Base-by-base conservation (phyloP, 2,888 invertebrate genomes). In the Tupiocoris notatus region DNA sequence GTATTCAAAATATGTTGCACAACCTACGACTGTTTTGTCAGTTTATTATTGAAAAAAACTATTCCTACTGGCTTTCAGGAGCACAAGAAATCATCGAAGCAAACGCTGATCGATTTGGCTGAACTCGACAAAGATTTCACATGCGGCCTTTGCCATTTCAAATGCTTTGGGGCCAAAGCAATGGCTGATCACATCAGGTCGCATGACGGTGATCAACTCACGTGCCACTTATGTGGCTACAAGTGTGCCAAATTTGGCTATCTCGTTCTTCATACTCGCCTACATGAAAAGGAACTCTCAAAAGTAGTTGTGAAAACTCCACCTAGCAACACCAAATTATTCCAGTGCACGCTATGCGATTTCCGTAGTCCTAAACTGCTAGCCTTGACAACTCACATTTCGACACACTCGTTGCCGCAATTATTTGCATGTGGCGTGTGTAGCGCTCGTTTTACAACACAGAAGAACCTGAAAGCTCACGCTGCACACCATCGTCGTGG, bases 191-290 rank as follows among this genome's bases (percentile, higher is more conserved):
- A 77, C 61, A 75, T 58, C 57, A 61, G 59, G 22, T 58, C 68
- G 21, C 77, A 77, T 22, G 24, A 74, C 12, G 77, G 77, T 0
- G 76, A 77, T 24, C 59, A 75, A 54, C 62, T 75, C n/a, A 75
- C 74, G 7, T 77, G 77, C 54, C 59, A 75, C 24, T 20, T 75
- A 63, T 77, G 77, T 17, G 68, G 66, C 17, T 70, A 75, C 21
- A 68, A 70, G 16, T 77, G 70, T 20, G 66, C 75, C 25, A 67
- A 77, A 62, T 75, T 63, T 23, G 75, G 75, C 16, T 70, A 70
- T 20, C 64, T 77, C 12, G 66, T 68, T 1, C 58, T 65, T 18
- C 77, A 77, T n/a, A 77, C 65, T 1, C 58, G 64, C 23, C 62
- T 68, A 7, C 67, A 67, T 39, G 76, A 68, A 58, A 68, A 76